Evolutionary conservation across 2,797 vertebrate genomes (phyloP), one percentile per base, ranked within the genome.

Genomic region (Channallabes apus): DNA sequence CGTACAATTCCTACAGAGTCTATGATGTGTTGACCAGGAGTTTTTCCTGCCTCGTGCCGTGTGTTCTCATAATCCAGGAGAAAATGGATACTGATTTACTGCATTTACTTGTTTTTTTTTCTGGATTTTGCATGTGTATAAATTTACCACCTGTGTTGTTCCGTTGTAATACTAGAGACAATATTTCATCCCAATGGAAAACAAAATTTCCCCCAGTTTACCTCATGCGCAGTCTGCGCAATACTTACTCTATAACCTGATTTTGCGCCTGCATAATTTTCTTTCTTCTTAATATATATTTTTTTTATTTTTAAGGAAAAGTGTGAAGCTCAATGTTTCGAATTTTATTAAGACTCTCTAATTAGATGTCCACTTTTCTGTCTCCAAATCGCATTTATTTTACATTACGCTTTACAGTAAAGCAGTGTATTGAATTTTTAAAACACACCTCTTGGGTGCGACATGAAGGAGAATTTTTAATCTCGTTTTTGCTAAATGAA

Each of bases 401-500:
- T 93, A 93, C 91, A 94, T 92, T 93, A 93, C 94, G 91, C 93
- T 94, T 92, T 93, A 94, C 93, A 93, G 94, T 95, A 94, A 95
- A 94, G 93, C 87, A 94, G 91, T 93, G 94, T 94, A 80, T 93
- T 95, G 94, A 93, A 94, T 95, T 95, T 83, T 95, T 94, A 93
- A 95, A 95, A 93, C 90, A 93, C 94, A 95, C 94, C 94, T 96
- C 94, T 93, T 93, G 94, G 94, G 94, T 94, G 91, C 89, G 88
- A 94, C 94, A 94, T 95, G 93, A 95, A 95, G 93, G 94, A 86
- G 93, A 94, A 95, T 95, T 93, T 95, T 94, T 94, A 94, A 95
- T 94, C 91, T 88, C 88, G 56, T 91, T 92, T 92, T 92, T 89
- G 88, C 87, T 91, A 94, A 95, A 95, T 94, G 93, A 95, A 94